Conservation (phyloP, 2,797 vertebrate species). For the Acestrorhynchus altus region DNA sequence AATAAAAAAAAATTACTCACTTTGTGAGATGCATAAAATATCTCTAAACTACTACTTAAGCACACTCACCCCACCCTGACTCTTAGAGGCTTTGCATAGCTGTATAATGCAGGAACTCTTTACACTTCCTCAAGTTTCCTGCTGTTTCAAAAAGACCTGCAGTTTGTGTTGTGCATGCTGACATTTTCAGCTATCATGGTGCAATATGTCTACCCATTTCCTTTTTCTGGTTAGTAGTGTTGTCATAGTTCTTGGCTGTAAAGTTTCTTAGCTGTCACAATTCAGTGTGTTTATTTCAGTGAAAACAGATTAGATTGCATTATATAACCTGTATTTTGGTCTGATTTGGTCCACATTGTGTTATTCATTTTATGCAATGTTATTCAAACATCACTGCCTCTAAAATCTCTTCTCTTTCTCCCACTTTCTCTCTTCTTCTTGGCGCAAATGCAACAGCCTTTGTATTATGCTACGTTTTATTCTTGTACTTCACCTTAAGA, state of each 20-base stretch:
- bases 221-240: conserved; percentile 70
- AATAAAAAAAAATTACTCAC: too few species aligned
- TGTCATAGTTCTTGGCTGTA: conserved; percentile 6
- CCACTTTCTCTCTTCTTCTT: not conserved
- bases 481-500: not conserved
- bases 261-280: not conserved
- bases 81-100: too few species aligned
- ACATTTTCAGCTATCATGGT: conserved; percentile 24
- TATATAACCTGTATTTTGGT: not conserved
- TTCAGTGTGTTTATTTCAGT: not conserved
- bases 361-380: not conserved
- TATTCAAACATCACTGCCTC: too few species aligned
- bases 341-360: not conserved
- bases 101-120: conserved; percentile 54
- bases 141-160: conserved; percentile 46
- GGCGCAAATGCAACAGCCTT: not conserved
- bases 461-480: too few species aligned
- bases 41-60: too few species aligned
- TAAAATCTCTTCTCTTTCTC: not conserved
- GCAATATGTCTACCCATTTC: conserved; percentile 45
- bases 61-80: too few species aligned
- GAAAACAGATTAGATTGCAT: not conserved
- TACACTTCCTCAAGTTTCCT: conserved; percentile 71
- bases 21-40: too few species aligned
- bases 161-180: conserved; percentile 13